Base-by-base conservation (phyloP, 2,888 invertebrate species). In the Sesamia inferens region DNA sequence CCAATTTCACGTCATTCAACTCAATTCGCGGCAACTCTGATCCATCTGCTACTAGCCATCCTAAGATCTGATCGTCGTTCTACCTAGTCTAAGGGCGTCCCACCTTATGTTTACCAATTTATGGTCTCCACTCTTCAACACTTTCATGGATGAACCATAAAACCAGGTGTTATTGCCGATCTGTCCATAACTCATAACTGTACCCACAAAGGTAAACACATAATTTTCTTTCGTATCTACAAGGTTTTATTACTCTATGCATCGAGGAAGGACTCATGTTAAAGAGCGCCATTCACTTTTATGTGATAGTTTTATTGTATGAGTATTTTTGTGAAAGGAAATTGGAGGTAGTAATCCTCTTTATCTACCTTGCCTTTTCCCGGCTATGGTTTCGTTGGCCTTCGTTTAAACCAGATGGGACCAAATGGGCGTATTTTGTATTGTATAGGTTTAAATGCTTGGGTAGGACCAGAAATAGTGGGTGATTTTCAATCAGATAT, bases 231-330 rank as follows among this genome's bases (percentile, higher is more conserved):
- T 64, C 77, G 1, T 31, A 16, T 76, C 75, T 70, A 19, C 13
- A 14, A 31, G 0, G 8, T n/a, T 51, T 44, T 48, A 5, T 47
- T 76, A 51, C 1, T 75, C 77, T 76, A 22, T 75, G 75, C 70
- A 69, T 69, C 42, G 14, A 2, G 6, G 70, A 42, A 24, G 70
- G 67, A 47, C 58, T 68, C 66, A 72, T 73, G 78, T 70, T 55
- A 57, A 81, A 81, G 48, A 51, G 58, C 66, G 31, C 66, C 70
- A 73, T 77, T 73, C 58, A 63, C 58, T 79, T 77, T 80, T 76
- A 76, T 80, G 68, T 44, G 59, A 80, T 79, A 80, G 80, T 80
- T 79, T 79, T 79, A 79, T 68, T 78, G 68, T 79, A 67, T 55
- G 64, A 55, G 78, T 68, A 64, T 78, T 77, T 79, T 78, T 68